Evolutionary conservation across 1,140 invertebrate genomes (phyloP).

Genomic region (Brachionus manjavacas): DNA sequence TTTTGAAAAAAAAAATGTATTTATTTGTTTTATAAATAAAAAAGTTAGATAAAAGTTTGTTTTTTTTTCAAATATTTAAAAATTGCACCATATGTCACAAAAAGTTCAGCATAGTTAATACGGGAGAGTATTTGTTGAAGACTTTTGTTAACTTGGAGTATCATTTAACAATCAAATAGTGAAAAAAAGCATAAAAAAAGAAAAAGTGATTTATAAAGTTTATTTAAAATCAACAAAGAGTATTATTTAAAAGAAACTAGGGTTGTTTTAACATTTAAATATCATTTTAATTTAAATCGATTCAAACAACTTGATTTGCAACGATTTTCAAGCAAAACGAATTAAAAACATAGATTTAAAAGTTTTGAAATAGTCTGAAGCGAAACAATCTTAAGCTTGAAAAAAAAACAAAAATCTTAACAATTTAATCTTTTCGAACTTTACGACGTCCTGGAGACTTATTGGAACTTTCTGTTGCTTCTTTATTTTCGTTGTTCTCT

Average conservation of each 20-base stretch:
- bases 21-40: too few relatives aligned
- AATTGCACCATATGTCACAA: too few relatives aligned
- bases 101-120: too few relatives aligned
- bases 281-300: background rate
- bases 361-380: constrained; percentile 42
- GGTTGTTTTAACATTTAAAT: background rate
- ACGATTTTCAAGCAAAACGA: background rate
- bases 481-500: constrained; percentile 44
- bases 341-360: background rate
- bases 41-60: too few relatives aligned
- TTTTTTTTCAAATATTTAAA: too few relatives aligned
- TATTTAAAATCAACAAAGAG: background rate
- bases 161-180: too few relatives aligned
- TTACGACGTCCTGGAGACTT: background rate
- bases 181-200: background rate
- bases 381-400: constrained; percentile 42
- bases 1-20: too few relatives aligned
- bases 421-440: constrained; percentile 8
- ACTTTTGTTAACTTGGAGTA: too few relatives aligned
- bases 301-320: background rate
- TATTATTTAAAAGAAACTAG: background rate
- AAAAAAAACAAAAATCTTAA: background rate
- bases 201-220: background rate
- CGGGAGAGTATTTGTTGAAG: too few relatives aligned
- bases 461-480: background rate